Evolutionary conservation across 2,888 invertebrate genomes (phyloP), one percentile per base, ranked within the genome.

Genomic region (Andrena minutula): DNA sequence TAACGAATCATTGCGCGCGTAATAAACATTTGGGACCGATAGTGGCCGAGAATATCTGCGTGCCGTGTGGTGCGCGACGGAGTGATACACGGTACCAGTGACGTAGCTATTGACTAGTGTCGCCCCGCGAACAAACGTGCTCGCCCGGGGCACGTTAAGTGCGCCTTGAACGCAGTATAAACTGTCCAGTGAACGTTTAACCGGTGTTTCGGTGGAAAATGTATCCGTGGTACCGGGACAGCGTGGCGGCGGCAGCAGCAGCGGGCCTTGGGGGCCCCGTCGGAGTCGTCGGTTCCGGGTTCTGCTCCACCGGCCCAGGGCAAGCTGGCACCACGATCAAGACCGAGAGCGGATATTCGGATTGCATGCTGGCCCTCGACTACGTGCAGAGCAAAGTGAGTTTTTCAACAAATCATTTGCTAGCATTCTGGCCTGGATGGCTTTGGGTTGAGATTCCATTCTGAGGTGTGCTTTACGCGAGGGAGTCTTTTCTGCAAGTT

Each of bases 281-380:
- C 76, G 93, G 93, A 84, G 93, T 93, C 87, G 93, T 93, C 71
- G 93, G 93, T 84, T 93, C 93, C 75, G 93, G 94, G 83, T 94
- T 95, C 89, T 95, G 95, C 91, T 95, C 95, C 26, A 91, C 90
- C 75, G 92, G 92, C 76, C 93, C 93, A 82, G 94, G 93, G 86
- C 94, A 94, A 90, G 92, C 92, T 78, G 92, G 89, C 69, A 95
- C 96, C 75, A 95, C 96, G 53, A 96, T 96, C 93, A 96, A 96
- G 94, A 96, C 96, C 71, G 96, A 96, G 93, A 95, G 95, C 92
- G 95, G 95, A 92, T 96, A 96, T 94, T 96, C 96, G 92, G 96
- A 96, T 94, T 96, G 96, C 93, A 96, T 96, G 96, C 93, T 96
- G 89, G 96, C 96, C 63, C 94, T 96, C 84, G 96, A 96, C 93